Base-by-base conservation (phyloP, 2,888 invertebrate species). In the Gymnocheta viridis region DNA sequence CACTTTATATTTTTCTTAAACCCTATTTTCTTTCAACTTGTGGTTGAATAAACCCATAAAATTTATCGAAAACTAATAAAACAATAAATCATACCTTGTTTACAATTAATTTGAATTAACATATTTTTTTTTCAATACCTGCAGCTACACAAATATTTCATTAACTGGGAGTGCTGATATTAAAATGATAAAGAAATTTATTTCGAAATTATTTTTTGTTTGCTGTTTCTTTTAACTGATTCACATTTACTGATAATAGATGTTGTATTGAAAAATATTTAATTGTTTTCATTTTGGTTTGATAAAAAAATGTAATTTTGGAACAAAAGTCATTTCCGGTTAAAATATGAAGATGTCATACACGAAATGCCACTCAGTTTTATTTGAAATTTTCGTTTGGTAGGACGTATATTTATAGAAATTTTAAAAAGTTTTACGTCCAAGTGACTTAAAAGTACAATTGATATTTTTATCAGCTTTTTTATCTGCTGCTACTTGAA, bases 231-330 rank as follows among this genome's bases (percentile, higher is more conserved):
- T 3, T 73, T 62, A 47, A 27, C 38, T 54, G n/a, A 4, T 76
- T 66, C 24, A 76, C 9, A 44, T 44, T 32, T 7, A 47, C 41
- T 70, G 78, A 70, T 78, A 78, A 62, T n/a, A 17, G 32, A 41
- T 60, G 29, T 29, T 67, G 17, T 38, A 29, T 35, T 56, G 51
- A 29, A 49, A 47, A 58, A 19, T 56, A 76, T 74, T 74, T 44
- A 56, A 32, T 22, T 49, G 14, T 32, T 10, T 44, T 51, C 56
- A 22, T 58, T 41, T 27, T 35, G 2, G 9, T 24, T 22, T 47
- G 66, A 76, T 76, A 76, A 76, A 27, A 32, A 54, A 66, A 76
- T 66, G n/a, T 6, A 17, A 12, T 56, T 51, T 62, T 12, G 17
- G 12, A 47, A 58, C 32, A 49, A 47, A 14, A 17, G 47, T 27